These are phyloP conservation scores for Amia ocellicauda DNA, from an alignment of 2,113 vertebrate genomes.

Conservation along the genomic window DNA sequence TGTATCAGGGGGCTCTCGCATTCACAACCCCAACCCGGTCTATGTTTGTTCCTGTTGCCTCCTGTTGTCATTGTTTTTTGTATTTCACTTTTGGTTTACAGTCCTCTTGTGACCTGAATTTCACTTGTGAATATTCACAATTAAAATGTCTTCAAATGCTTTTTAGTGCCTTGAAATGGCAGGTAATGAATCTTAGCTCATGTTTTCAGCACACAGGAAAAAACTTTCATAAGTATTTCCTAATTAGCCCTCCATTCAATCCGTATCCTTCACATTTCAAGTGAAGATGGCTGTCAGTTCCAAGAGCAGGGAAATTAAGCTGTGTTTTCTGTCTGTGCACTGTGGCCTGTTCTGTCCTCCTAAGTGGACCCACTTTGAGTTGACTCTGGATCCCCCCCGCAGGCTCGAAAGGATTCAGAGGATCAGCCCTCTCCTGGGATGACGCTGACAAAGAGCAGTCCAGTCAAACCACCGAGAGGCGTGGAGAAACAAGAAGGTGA, in stretches of 20 bases:
- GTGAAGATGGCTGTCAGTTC: too few species aligned
- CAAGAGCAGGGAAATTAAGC: neutral
- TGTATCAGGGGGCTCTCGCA: neutral
- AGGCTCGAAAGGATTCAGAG: slow-evolving; percentile 70
- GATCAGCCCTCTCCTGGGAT: slow-evolving; percentile 42
- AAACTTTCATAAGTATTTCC: too few species aligned
- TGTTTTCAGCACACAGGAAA: too few species aligned
- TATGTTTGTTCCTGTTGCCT: neutral
- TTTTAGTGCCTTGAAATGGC: too few species aligned
- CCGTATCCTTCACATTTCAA: too few species aligned
- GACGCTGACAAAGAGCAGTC: slow-evolving; percentile 46
- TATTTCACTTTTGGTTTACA: neutral
- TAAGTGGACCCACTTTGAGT: neutral
- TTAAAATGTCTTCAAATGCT: neutral
- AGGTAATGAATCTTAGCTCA: too few species aligned
- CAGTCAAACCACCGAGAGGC: slow-evolving; percentile 38
- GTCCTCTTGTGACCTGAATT: neutral
- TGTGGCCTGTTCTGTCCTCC: neutral
- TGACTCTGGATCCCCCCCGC: slow-evolving; percentile 10
- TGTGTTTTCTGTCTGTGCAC: neutral
- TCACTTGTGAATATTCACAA: neutral
- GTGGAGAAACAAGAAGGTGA: slow-evolving; percentile 19
- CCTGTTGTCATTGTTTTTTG: neutral
- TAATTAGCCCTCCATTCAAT: too few species aligned
- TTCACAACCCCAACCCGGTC: neutral